Evolutionary conservation across 2,113 vertebrate genomes (phyloP), one percentile per base, ranked within the genome.

Genomic region (Tricholaema leucomelas): DNA sequence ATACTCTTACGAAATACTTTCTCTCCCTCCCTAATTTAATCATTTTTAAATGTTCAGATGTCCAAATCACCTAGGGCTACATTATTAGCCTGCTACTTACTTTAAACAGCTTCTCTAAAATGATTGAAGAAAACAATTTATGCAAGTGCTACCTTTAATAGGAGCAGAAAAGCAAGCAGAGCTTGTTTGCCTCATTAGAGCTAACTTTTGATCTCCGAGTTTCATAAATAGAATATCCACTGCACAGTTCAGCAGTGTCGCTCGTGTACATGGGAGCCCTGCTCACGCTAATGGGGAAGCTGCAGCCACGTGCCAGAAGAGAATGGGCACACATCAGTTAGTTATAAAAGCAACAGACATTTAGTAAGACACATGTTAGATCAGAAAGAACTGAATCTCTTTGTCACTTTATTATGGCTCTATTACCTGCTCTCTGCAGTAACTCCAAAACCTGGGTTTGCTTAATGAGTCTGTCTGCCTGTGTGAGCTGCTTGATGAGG

Each of bases 51-150:
- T 91, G 55, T 91, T 95, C 82, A 85, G 20, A 90, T 85, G 65
- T 78, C 69, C 85, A 58, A 88, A 9, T 85, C 87, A 95, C 85
- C 73, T 60, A 88, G 40, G 79, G 82, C 87, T 94, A 85, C 30
- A 16, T 81, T 97, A 94, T 94, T 96, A 90, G 7, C 80, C 64
- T 55, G 30, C 18, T 71, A 93, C 74, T 90, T 86, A 74, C 70
- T 94, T 91, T 91, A 89, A 92, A 91, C 38, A 90, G 30, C 31
- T 87, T 75, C 79, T 89, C 27, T 94, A 88, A 91, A 95, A 85
- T 60, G 55, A 88, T 23, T 50, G 71, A 92, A 91, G 40, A 94
- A 92, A 95, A 80, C 56, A 95, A 63, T 84, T 88, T 79, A 54
- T 63, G 63, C 48, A 88, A 90, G 40, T 30, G 11, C 20, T 91